Evolutionary conservation across 2,888 invertebrate species (phyloP).

Genomic region (Embidobia sp.): DNA sequence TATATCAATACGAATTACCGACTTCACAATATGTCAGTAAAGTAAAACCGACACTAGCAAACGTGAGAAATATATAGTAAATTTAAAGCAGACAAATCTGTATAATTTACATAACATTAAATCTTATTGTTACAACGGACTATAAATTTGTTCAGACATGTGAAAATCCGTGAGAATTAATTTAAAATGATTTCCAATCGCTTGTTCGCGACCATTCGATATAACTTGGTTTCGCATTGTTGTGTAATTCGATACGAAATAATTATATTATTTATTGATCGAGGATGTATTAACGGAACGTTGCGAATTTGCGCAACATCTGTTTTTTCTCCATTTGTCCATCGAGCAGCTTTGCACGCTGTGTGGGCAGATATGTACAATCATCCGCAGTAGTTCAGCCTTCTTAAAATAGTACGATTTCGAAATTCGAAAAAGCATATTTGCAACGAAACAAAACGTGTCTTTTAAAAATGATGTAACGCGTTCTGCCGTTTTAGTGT

Average conservation of each 20-base stretch:
- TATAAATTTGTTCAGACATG: too few relatives aligned
- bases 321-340: constrained; percentile 66
- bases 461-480: constrained; percentile 60
- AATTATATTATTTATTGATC: constrained; percentile 37
- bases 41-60: too few relatives aligned
- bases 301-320: constrained; percentile 61
- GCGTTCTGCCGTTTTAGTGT: constrained; percentile 47
- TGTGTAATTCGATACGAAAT: constrained; percentile 32
- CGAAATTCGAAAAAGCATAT: constrained; percentile 65
- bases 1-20: too few relatives aligned
- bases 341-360: constrained; percentile 56
- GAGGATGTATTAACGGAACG: constrained; percentile 40
- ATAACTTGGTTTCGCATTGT: neutral
- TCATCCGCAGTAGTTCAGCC: constrained; percentile 61
- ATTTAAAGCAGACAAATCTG: too few relatives aligned
- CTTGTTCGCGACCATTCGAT: neutral
- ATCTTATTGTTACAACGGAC: too few relatives aligned
- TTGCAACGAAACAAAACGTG: constrained; percentile 60
- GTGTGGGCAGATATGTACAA: constrained; percentile 66
- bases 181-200: too few relatives aligned
- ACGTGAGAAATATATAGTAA: too few relatives aligned
- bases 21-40: too few relatives aligned
- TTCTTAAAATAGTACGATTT: constrained; percentile 66
- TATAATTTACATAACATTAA: too few relatives aligned
- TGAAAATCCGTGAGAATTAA: too few relatives aligned